A percentile compares a stretch with the other conserved stretches of the same genome.
Conservation (phyloP, 2,888 invertebrate species). For the Malthinus flaveolus region DNA sequence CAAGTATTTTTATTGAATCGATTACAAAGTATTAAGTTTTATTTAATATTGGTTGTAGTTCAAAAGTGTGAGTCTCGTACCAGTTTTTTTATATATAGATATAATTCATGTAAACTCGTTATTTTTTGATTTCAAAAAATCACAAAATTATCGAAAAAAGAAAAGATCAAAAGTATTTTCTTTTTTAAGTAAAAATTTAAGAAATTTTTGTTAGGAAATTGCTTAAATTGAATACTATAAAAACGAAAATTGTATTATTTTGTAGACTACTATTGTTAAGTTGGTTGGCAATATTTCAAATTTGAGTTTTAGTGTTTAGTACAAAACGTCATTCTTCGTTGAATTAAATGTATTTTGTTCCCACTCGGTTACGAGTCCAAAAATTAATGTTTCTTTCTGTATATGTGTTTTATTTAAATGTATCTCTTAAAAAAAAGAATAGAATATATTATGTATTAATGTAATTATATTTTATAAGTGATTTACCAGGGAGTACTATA, state of each 20-base stretch:
- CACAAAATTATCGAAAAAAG: not conserved
- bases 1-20: constrained; percentile 16
- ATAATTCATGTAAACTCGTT: not conserved
- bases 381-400: not conserved
- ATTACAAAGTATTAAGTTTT: constrained; percentile 8
- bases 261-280: constrained; percentile 17
- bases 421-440: not conserved
- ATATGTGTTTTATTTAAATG: not conserved
- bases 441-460: not conserved
- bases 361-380: not conserved
- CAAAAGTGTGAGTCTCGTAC: not conserved
- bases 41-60: not conserved
- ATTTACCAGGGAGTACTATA: not conserved
- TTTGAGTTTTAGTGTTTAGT: not conserved
- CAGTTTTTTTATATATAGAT: not conserved
- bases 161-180: not conserved
- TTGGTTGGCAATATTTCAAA: constrained; percentile 12
- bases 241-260: constrained; percentile 13
- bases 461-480: not conserved
- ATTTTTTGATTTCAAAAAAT: not conserved
- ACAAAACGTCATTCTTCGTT: constrained; percentile 5
- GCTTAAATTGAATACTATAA: not conserved
- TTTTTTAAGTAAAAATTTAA: not conserved
- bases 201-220: not conserved
- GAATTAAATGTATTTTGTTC: not conserved